phyloP scores from a whole-genome alignment of 2,888 invertebrate genomes.

The Epiperipatus broadwayi region DNA sequence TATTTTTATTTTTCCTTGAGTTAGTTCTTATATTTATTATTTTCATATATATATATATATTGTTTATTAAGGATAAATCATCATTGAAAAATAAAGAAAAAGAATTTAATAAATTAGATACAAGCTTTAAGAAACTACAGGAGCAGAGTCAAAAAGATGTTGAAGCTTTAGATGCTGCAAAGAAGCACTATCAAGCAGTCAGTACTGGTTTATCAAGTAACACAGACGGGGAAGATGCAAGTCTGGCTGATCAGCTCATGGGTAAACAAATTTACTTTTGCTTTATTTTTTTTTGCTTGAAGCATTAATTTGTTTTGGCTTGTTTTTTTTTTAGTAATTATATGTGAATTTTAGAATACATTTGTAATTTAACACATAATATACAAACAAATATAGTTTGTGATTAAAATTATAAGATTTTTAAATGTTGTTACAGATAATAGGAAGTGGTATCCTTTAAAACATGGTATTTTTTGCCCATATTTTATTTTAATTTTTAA shows the following conservation, averaged over 20 bases:
- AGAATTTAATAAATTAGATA: constrained; percentile 31
- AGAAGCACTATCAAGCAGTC: constrained; percentile 60
- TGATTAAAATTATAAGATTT: no score
- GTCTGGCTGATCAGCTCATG: constrained; percentile 73
- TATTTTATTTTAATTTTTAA: no score
- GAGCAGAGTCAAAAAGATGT: constrained; percentile 44
- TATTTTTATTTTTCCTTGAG: constrained; percentile 6
- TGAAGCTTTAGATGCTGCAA: constrained; percentile 47
- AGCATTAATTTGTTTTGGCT: constrained; percentile 7
- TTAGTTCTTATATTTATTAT: no score
- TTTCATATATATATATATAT: no score
- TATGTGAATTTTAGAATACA: no score
- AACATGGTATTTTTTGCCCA: no score
- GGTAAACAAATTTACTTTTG: constrained; percentile 31
- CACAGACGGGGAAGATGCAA: constrained; percentile 51
- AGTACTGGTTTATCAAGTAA: constrained; percentile 59
- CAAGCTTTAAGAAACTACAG: constrained; percentile 45
- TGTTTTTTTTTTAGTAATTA: no score
- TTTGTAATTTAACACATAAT: no score
- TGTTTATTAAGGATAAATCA: constrained; percentile 6
- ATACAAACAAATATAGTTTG: no score
- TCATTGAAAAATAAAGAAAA: constrained; percentile 22
- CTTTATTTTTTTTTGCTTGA: no score
- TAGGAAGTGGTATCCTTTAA: no score
- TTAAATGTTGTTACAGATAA: no score